Base-by-base conservation (phyloP, 2,113 vertebrate genomes). In the Microcebus lehilahytsara region DNA sequence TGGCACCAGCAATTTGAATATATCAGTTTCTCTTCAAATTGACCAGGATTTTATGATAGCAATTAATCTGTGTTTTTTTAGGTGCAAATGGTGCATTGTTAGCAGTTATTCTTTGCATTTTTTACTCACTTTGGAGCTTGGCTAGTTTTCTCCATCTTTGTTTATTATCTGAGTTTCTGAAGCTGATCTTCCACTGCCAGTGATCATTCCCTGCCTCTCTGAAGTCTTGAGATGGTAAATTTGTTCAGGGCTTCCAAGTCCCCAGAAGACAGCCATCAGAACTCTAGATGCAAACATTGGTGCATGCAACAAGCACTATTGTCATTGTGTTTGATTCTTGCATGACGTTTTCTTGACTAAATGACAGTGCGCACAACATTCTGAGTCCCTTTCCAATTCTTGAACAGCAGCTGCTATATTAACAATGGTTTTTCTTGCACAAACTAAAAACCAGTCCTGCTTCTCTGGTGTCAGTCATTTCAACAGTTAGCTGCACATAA, bases 381-480 rank as follows among this genome's bases (percentile, higher is more conserved):
- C 85, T 23, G 1, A 67, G 14, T n/a, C 91, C 0, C 0, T 17
- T 72, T 96, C 1, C 20, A 20, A 0, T 77, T 86, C 42, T 91
- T 64, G 51, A 86, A 9, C 49, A 83, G 60, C 53, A 90, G 66
- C 53, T 93, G 5, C 74, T 81, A 53, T 75, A 84, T 96, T 96
- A 77, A 97, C 30, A 97, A 17, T 79, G 96, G 79, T 60, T 96
- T 60, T 96, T 1, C 0, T 34, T 78, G 97, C 66, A 49, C 9
- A 11, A 95, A 30, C 95, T 81, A 27, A 56, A 92, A 90, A 5
- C 37, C 17, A 2, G 3, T 66, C 60, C 37, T 97, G 67, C 89
- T 46, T 96, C 96, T 93, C n/a, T 37, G 64, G 34, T 97, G 87
- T 93, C 96, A 74, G 23, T 79, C 84, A 96, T 85, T 78, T 69